Conservation (phyloP, 2,888 invertebrate species). For the Crematogaster levior region DNA sequence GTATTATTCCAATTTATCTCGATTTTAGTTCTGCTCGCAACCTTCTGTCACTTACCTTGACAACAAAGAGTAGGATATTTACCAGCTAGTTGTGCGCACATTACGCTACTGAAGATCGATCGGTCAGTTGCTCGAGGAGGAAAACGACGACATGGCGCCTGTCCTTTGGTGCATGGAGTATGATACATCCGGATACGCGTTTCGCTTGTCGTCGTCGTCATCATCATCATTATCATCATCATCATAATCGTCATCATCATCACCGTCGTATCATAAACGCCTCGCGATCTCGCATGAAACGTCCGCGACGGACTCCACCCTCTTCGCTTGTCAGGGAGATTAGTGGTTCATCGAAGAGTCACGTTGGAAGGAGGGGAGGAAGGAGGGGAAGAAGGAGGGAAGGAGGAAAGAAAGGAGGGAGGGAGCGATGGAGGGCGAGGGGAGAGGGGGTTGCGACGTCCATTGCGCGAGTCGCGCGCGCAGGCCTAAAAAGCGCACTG, state of each 20-base stretch:
- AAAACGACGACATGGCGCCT: constrained; percentile 47
- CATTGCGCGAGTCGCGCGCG: constrained; percentile 56
- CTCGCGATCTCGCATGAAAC: constrained; percentile 29
- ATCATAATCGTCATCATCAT: neutral
- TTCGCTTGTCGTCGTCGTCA: constrained; percentile 4
- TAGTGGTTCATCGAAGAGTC: constrained; percentile 61
- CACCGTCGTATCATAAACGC: constrained; percentile 19
- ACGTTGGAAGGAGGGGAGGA: constrained; percentile 40
- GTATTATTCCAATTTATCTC: neutral
- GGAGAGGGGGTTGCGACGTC: constrained; percentile 18
- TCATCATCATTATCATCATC: neutral
- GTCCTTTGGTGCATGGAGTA: constrained; percentile 22
- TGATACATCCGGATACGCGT: constrained; percentile 33
- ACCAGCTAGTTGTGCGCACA: constrained; percentile 24
- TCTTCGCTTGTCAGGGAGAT: constrained; percentile 42
- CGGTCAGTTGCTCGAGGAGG: constrained; percentile 32
- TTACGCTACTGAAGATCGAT: constrained; percentile 21
- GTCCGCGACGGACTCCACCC: constrained; percentile 46
- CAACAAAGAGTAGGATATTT: constrained; percentile 4
- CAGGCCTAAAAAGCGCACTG: constrained; percentile 72
- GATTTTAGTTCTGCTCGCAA: neutral
- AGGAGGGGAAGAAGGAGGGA: no score
- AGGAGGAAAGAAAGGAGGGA: no score
- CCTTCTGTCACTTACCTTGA: constrained; percentile 42
- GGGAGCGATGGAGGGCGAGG: neutral